Evolutionary conservation across 2,113 vertebrate species (phyloP).

Genomic region (Danio rerio): GRCz12tu NC_133197.1:34935001-34935500

Average conservation of each 20-base stretch:
- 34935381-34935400: constrained; percentile 39
- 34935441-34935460: constrained; percentile 61
- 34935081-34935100: not conserved
- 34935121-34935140: constrained; percentile 51
- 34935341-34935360: not conserved
- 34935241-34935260: not conserved
- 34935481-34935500: constrained; percentile 23
- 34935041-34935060: not conserved
- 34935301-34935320: not conserved
- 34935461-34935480: constrained; percentile 45
- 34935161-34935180: constrained; percentile 57
- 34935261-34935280: not conserved
- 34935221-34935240: constrained; percentile 18
- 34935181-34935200: not conserved
- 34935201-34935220: constrained; percentile 12
- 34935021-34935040: not conserved
- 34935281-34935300: constrained; percentile 30
- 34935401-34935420: constrained; percentile 59
- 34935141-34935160: constrained; percentile 35
- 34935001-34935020: not conserved
- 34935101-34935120: constrained; percentile 35
- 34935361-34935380: constrained; percentile 61
- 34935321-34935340: not conserved
- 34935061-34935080: constrained; percentile 1
- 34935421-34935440: constrained; percentile 56